phyloP scores from a whole-genome alignment of 1,140 invertebrate genomes.

The Apis florea region DNA sequence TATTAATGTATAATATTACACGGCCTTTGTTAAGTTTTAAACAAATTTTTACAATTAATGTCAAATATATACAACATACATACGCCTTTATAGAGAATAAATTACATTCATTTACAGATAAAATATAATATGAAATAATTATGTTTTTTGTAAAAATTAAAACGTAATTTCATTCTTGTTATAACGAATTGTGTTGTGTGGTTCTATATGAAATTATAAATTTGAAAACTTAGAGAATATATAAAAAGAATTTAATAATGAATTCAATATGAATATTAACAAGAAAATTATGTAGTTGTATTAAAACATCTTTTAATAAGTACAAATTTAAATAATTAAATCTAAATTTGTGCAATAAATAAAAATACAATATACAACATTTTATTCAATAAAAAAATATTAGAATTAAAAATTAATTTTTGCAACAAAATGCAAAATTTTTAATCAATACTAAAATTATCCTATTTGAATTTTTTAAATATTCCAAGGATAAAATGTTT shows the following conservation, averaged over 20 bases:
- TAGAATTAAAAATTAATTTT: neutral
- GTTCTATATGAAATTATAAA: neutral
- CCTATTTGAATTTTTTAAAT: neutral
- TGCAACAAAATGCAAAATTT: neutral
- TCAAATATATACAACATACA: slow-evolving; percentile 35
- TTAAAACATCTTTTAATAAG: neutral
- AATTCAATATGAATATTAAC: neutral
- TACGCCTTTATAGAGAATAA: slow-evolving; percentile 41
- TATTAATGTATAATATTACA: slow-evolving; percentile 46
- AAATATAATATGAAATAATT: slow-evolving; percentile 14
- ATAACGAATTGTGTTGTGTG: neutral
- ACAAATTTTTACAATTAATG: slow-evolving; percentile 53
- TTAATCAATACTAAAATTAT: neutral
- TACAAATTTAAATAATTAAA: neutral
- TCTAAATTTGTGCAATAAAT: neutral
- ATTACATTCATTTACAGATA: slow-evolving; percentile 39
- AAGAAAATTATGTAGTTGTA: neutral
- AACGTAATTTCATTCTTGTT: slow-evolving; percentile 5
- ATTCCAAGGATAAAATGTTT: neutral
- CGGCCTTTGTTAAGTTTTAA: slow-evolving; percentile 54
- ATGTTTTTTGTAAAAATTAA: slow-evolving; percentile 1
- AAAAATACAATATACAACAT: neutral
- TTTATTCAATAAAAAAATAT: no score
- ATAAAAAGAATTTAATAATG: neutral
- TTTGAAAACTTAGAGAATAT: neutral